Evolutionary conservation across 2,113 vertebrate species (phyloP).

Genomic region (Heliornis fulica): DNA sequence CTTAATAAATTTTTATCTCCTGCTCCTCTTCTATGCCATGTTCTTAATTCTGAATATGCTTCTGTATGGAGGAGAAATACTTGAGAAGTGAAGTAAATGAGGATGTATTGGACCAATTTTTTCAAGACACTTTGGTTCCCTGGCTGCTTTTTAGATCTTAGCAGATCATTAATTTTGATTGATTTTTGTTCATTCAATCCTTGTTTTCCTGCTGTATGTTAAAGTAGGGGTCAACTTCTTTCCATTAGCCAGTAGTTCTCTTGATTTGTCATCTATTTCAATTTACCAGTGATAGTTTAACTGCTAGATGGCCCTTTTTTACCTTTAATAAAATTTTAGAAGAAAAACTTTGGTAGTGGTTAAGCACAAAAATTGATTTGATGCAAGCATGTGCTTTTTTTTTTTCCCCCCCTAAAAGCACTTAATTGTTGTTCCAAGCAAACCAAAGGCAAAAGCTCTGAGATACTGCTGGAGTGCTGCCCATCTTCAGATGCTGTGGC

Average conservation of each 20-base stretch:
- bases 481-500: not conserved
- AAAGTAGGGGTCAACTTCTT: not conserved
- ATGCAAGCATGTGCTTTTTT: not conserved
- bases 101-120: not conserved
- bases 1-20: not conserved
- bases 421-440: not conserved
- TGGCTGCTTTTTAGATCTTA: not conserved
- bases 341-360: not conserved
- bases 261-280: not conserved
- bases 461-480: not conserved
- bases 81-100: not conserved
- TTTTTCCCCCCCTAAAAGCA: not conserved
- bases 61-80: not conserved
- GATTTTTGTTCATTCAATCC: not conserved
- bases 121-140: not conserved
- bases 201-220: not conserved
- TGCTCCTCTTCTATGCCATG: not conserved
- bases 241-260: not conserved
- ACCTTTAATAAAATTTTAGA: not conserved
- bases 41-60: not conserved
- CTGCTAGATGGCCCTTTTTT: not conserved
- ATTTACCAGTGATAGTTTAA: not conserved
- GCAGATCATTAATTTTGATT: not conserved
- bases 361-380: not conserved
- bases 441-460: not conserved